Conservation (phyloP, 1,140 invertebrate species). For the Papilio helenus region DNA sequence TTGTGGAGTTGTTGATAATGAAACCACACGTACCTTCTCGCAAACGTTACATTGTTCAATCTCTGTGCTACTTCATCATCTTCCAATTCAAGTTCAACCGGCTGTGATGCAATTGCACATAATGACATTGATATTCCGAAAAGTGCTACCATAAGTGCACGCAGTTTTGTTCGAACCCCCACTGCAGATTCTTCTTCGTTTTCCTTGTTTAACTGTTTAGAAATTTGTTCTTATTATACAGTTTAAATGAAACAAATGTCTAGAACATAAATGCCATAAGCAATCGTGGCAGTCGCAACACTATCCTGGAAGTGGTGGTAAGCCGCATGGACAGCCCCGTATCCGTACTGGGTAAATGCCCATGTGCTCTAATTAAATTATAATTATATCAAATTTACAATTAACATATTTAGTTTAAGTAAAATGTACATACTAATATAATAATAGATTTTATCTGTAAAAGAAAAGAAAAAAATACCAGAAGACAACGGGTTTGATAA, state of each 20-base stretch:
- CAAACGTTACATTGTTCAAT: slow-evolving; percentile 73
- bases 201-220: slow-evolving; percentile 44
- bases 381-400: no score
- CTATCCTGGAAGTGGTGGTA: no score
- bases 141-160: slow-evolving; percentile 68
- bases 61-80: slow-evolving; percentile 71
- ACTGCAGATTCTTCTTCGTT: slow-evolving; percentile 48
- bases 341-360: no score
- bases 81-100: slow-evolving; percentile 70
- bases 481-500: neutral
- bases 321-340: no score
- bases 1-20: neutral
- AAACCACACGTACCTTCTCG: slow-evolving; percentile 59
- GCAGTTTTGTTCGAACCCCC: slow-evolving; percentile 61
- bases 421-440: no score
- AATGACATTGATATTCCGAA: slow-evolving; percentile 74
- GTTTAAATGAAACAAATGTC: neutral
- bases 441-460: no score
- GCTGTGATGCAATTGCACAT: slow-evolving; percentile 73
- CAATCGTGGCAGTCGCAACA: no score
- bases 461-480: no score
- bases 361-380: no score
- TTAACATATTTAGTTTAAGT: no score
- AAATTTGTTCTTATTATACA: neutral
- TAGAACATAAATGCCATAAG: neutral